Evolutionary conservation across 2,113 vertebrate species (phyloP).

Genomic region (Rhinolophus sinicus): DNA sequence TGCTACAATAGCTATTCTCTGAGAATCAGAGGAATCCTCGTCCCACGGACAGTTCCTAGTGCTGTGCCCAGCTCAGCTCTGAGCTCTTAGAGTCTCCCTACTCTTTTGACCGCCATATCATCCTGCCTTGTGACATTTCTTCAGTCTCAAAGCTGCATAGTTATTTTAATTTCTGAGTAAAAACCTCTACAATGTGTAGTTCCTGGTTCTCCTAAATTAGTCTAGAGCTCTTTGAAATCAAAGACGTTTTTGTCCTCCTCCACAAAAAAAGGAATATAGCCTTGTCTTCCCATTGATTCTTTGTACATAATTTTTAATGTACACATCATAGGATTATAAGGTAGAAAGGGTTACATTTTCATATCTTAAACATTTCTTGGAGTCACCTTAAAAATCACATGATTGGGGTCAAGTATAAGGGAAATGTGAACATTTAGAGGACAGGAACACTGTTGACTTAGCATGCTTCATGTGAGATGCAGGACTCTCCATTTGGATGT

Average conservation of each 20-base stretch:
- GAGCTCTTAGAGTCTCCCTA: background rate
- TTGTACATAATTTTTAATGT: background rate
- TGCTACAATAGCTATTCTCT: background rate
- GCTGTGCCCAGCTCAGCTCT: background rate
- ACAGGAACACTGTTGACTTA: background rate
- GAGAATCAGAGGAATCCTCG: background rate
- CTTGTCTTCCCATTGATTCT: background rate
- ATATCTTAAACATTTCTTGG: background rate
- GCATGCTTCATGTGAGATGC: background rate
- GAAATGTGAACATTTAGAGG: slow-evolving; percentile 2
- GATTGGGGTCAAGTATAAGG: background rate
- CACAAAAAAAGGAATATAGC: background rate
- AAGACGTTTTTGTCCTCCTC: background rate
- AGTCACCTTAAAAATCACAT: background rate
- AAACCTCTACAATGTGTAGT: background rate
- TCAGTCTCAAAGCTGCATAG: background rate
- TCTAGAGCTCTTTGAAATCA: slow-evolving; percentile 31
- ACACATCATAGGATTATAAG: background rate
- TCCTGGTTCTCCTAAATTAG: background rate
- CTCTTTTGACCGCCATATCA: background rate
- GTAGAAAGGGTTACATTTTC: background rate
- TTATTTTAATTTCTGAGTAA: slow-evolving; percentile 32
- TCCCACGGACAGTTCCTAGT: background rate
- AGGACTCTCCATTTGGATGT: background rate
- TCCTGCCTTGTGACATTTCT: background rate